Evolutionary conservation across 1,140 invertebrate genomes (phyloP), one percentile per base, ranked within the genome.

Genomic region (Hylaeus volcanicus): DNA sequence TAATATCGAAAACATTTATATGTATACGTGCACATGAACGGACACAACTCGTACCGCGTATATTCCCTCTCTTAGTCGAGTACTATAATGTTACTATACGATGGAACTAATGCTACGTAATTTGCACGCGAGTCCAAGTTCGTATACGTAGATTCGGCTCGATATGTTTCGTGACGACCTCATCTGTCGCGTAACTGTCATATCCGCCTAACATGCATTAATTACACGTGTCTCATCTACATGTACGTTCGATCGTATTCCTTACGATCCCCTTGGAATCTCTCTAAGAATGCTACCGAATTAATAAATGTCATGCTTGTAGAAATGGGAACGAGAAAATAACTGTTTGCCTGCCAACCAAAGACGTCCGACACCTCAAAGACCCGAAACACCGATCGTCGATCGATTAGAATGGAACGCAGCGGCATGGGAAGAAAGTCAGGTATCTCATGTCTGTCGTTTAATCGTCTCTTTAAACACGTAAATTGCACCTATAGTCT

Each of bases 311-410:
- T 82, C 14, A 56, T 53, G 56, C 15, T 92, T 90, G 53, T 82
- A 96, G 94, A 96, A 95, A 91, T 97, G 96, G 96, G 93, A 95
- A 70, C 89, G 94, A n/a, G 95, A 96, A 89, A 96, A 97, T 89
- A 92, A 93, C 26, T 92, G 93, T 79, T 89, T 97, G 75, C 95
- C 96, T 3, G 90, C 92, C 63, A 93, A 94, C 73, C 92, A 94
- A 74, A 92, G 94, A 72, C 92, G 95, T 66, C 84, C 85, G 2
- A 83, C 89, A 14, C 96, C 96, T 0, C 90, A 94, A 68, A 95
- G 94, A 89, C 96, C 96, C 4, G 91, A 94, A 60, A 89, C 89
- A 11, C 80, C 88, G 0, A 88, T 94, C 45, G 92, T 94, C 45
- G 92, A 94, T 72, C 80, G 90, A 66, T 92, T 93, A 65, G 93